phyloP scores from a whole-genome alignment of 2,797 vertebrate genomes.

The Oryzias sinensis region DNA sequence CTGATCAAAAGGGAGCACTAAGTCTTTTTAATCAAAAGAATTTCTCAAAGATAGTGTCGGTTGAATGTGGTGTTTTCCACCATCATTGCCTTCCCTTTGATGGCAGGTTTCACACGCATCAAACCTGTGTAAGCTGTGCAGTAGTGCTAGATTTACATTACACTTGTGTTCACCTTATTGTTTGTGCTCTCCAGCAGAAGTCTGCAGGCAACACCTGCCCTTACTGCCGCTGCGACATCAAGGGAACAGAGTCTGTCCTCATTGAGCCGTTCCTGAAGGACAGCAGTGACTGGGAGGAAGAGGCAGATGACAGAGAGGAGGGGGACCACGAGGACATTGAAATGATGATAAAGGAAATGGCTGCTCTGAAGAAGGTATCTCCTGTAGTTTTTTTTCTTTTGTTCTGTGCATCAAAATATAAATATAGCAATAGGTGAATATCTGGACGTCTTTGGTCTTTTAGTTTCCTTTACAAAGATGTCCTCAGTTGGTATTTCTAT shows the following conservation, averaged over 20 bases:
- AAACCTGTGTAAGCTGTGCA: too few species aligned
- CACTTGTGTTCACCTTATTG: background rate
- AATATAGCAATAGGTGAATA: background rate
- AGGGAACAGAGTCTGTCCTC: conserved; percentile 76
- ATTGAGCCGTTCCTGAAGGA: conserved; percentile 65
- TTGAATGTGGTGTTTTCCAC: conserved; percentile 35
- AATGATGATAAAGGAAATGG: conserved; percentile 69
- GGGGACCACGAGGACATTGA: conserved; percentile 75
- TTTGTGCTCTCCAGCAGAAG: conserved; percentile 66
- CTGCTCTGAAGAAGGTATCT: conserved; percentile 66
- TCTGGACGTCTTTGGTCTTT: too few species aligned
- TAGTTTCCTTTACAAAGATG: background rate
- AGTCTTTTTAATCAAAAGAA: conserved; percentile 4
- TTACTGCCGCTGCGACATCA: conserved; percentile 86
- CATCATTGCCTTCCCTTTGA: conserved; percentile 21
- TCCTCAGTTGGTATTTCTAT: background rate
- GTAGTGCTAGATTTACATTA: background rate
- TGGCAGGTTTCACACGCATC: conserved; percentile 21
- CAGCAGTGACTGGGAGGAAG: conserved; percentile 24
- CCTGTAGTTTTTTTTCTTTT: background rate
- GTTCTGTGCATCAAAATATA: background rate
- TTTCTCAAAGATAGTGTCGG: background rate
- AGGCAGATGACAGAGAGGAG: conserved; percentile 27
- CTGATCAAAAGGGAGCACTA: too few species aligned
- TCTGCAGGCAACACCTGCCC: conserved; percentile 83